Percentiles rank a stretch among this genome's conserved stretches.
Evolutionary conservation across 2,113 vertebrate genomes (phyloP).

Genomic region (Clarias macrocephalus): DNA sequence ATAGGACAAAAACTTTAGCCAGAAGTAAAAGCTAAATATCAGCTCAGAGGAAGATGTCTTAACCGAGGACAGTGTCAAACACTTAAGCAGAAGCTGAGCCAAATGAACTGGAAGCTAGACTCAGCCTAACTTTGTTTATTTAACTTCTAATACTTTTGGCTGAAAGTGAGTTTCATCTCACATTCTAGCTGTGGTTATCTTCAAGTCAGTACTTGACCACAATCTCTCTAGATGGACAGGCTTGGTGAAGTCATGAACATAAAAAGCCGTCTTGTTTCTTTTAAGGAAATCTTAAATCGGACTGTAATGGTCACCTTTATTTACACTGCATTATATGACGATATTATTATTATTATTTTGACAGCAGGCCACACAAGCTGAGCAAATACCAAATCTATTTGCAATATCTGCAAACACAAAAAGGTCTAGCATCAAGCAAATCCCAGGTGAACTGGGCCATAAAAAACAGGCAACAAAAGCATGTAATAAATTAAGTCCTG

Average conservation of each 20-base stretch:
- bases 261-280: not conserved
- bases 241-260: constrained; percentile 20
- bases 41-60: not conserved
- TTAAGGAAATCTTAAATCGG: not conserved
- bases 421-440: not conserved
- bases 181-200: constrained; percentile 5
- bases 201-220: constrained; percentile 34
- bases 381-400: constrained; percentile 11
- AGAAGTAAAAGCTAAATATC: not conserved
- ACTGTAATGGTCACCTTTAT: not conserved
- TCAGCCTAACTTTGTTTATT: not conserved
- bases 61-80: constrained; percentile 6
- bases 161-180: constrained; percentile 30
- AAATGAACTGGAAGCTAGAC: constrained; percentile 1
- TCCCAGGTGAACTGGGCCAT: not conserved
- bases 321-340: constrained; percentile 1
- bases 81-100: not conserved
- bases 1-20: not conserved
- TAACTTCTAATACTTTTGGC: constrained; percentile 14
- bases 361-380: constrained; percentile 10
- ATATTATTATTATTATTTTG: not conserved
- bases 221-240: constrained; percentile 19
- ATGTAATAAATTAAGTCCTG: not conserved
- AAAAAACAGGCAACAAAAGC: not conserved
- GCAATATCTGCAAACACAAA: not conserved